phyloP scores from a whole-genome alignment of 2,797 vertebrate species.

The Melanotaenia trifasciata region DNA sequence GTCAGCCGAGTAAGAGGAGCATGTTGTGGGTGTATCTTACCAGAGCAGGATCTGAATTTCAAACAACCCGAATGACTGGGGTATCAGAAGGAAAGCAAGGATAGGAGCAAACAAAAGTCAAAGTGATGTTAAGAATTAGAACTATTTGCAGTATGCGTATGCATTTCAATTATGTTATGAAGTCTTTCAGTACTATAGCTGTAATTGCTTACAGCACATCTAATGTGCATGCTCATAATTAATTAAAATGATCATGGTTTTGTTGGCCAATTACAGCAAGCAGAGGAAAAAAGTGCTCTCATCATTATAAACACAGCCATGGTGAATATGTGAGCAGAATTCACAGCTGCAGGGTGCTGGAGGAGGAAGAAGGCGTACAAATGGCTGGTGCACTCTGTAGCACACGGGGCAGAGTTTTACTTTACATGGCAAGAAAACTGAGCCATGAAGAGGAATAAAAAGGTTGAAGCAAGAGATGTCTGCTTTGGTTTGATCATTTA shows the following conservation, averaged over 20 bases:
- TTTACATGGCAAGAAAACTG: constrained; percentile 43
- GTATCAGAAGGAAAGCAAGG: constrained; percentile 34
- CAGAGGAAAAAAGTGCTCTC: constrained; percentile 39
- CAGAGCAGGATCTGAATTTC: constrained; percentile 53
- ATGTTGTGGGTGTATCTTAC: constrained; percentile 57
- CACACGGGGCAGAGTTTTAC: constrained; percentile 44
- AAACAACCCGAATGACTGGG: constrained; percentile 48
- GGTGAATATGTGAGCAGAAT: constrained; percentile 59
- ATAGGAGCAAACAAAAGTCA: constrained; percentile 48
- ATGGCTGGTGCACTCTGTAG: constrained; percentile 58
- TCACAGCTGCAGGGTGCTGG: constrained; percentile 58
- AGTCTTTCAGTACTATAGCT: constrained; percentile 82
- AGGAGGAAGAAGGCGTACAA: constrained; percentile 64
- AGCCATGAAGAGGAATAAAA: constrained; percentile 26
- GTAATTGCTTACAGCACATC: constrained; percentile 86
- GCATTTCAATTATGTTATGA: constrained; percentile 83
- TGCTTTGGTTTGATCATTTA: constrained; percentile 16
- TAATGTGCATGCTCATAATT: constrained; percentile 88
- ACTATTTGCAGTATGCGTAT: constrained; percentile 27
- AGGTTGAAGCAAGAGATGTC: constrained; percentile 25
- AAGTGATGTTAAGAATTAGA: constrained; percentile 61
- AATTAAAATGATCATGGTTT: constrained; percentile 89
- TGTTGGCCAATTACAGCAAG: constrained; percentile 86
- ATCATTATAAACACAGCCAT: constrained; percentile 45
- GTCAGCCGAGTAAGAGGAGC: constrained; percentile 57